These are phyloP conservation scores for Neodiprion fabricii DNA, from an alignment of 1,140 invertebrate species.

Conservation along the genomic window DNA sequence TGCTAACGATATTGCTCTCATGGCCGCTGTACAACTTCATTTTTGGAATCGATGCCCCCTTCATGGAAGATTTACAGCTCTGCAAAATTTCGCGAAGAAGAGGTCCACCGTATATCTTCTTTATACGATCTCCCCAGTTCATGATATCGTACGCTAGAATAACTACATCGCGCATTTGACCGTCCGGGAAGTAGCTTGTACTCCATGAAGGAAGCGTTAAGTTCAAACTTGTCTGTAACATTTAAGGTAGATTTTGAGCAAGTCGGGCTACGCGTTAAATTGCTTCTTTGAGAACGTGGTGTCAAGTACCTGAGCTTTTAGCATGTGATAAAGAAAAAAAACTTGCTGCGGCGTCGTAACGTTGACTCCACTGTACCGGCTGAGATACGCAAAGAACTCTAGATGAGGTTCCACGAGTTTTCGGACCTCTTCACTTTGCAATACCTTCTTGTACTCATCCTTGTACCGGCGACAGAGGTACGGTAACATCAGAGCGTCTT, in stretches of 20 bases:
- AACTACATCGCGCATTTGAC: slow-evolving; percentile 36
- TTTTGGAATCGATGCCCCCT: slow-evolving; percentile 25
- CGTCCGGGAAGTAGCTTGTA: slow-evolving; percentile 35
- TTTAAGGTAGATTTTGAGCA: no score
- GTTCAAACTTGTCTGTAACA: slow-evolving; percentile 35
- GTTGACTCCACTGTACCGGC: not conserved
- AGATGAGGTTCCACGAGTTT: not conserved
- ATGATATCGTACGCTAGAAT: slow-evolving; percentile 38
- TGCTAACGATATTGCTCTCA: slow-evolving; percentile 44
- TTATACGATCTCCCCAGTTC: slow-evolving; percentile 32
- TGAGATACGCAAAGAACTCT: not conserved
- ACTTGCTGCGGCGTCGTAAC: not conserved
- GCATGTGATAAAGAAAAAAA: not conserved
- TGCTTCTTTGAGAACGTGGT: not conserved
- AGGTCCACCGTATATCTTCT: slow-evolving; percentile 47
- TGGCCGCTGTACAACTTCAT: slow-evolving; percentile 49
- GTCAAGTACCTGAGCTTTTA: not conserved
- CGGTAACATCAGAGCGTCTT: not conserved
- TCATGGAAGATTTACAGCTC: slow-evolving; percentile 32
- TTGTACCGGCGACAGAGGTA: not conserved
- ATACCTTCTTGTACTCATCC: not conserved
- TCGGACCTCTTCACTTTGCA: not conserved
- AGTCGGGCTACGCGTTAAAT: not conserved
- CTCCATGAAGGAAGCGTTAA: slow-evolving; percentile 42
- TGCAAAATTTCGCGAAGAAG: slow-evolving; percentile 45